Evolutionary conservation across 2,797 vertebrate species (phyloP).

Genomic region (Halcyon smyrnensis): DNA sequence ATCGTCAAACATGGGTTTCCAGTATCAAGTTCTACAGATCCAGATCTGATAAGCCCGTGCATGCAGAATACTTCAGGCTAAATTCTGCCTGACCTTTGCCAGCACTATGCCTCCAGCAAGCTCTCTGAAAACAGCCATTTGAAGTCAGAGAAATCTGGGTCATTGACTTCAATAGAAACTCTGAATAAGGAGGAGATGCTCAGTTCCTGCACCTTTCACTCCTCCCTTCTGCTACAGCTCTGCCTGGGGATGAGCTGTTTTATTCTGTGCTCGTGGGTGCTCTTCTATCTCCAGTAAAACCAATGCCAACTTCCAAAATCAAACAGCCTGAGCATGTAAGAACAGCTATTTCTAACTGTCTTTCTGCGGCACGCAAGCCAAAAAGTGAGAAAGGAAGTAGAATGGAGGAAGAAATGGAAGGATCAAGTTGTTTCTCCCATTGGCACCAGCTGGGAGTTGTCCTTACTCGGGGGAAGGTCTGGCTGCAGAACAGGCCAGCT

Average conservation of each 20-base stretch:
- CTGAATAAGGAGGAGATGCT: slow-evolving; percentile 50
- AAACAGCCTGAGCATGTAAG: slow-evolving; percentile 69
- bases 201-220: slow-evolving; percentile 49
- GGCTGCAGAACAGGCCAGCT: not conserved
- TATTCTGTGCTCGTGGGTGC: slow-evolving; percentile 45
- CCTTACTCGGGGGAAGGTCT: slow-evolving; percentile 4
- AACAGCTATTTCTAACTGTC: slow-evolving; percentile 68
- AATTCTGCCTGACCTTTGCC: slow-evolving; percentile 58
- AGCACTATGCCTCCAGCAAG: not conserved
- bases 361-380: slow-evolving; percentile 46
- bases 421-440: slow-evolving; percentile 33
- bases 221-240: slow-evolving; percentile 43
- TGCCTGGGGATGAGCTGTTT: slow-evolving; percentile 46
- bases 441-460: slow-evolving; percentile 54
- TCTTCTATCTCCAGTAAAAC: slow-evolving; percentile 54
- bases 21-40: not conserved
- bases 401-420: slow-evolving; percentile 45
- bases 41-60: not conserved
- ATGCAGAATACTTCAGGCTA: not conserved
- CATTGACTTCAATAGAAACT: slow-evolving; percentile 57
- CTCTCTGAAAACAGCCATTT: slow-evolving; percentile 56
- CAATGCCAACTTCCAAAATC: slow-evolving; percentile 63
- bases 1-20: not conserved
- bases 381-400: slow-evolving; percentile 46
- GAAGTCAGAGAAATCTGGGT: slow-evolving; percentile 66